These are phyloP conservation scores for Simalia tracyae DNA, from an alignment of 2,797 vertebrate genomes.

Conservation along the genomic window DNA sequence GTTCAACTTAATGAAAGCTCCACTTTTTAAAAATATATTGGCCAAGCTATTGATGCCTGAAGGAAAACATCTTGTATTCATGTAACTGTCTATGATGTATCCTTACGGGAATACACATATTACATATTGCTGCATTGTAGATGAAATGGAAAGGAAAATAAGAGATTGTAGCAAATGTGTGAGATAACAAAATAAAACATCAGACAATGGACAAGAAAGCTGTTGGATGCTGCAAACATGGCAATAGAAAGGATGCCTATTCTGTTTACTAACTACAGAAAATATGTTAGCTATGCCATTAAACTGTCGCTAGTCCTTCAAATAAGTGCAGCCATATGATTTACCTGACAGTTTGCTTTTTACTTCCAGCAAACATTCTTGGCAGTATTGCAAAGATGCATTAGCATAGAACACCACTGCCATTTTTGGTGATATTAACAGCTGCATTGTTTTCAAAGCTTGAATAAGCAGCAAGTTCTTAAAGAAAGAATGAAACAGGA, in stretches of 20 bases:
- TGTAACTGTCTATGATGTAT: neutral
- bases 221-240: neutral
- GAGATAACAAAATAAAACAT: neutral
- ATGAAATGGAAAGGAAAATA: neutral
- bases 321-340: neutral
- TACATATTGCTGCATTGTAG: neutral
- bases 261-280: neutral
- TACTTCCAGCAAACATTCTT: neutral
- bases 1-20: neutral
- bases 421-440: constrained; percentile 19
- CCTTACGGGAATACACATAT: neutral
- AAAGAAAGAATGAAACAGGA: neutral
- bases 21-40: neutral
- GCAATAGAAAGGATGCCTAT: neutral
- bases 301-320: neutral
- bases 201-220: neutral
- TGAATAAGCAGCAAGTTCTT: neutral
- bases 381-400: neutral
- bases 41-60: neutral
- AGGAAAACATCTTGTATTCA: neutral
- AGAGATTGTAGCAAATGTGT: neutral
- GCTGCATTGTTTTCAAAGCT: neutral
- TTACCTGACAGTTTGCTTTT: neutral
- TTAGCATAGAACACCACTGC: neutral
- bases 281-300: neutral